A percentile compares a stretch with the other conserved stretches of the same genome.
phyloP scores from a whole-genome alignment of 2,888 invertebrate genomes.

The Nomada lathburiana region DNA sequence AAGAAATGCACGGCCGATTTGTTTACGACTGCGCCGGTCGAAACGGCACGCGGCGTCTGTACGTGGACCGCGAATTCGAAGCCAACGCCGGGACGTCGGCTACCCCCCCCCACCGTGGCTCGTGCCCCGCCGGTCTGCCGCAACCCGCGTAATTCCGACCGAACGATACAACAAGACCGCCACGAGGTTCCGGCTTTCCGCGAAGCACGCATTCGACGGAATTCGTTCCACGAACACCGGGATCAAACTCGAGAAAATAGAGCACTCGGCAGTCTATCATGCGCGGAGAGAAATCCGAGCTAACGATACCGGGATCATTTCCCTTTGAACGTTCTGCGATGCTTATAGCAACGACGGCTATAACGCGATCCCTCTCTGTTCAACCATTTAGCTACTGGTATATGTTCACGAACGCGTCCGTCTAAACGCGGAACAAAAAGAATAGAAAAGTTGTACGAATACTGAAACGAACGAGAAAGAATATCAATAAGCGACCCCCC shows the following conservation, averaged over 20 bases:
- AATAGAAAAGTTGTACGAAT: too few relatives aligned
- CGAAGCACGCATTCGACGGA: conserved; percentile 43
- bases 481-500: too few relatives aligned
- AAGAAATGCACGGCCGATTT: conserved; percentile 40
- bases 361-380: not conserved
- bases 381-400: too few relatives aligned
- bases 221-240: conserved; percentile 46
- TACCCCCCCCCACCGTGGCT: too few relatives aligned
- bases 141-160: conserved; percentile 37
- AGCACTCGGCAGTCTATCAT: not conserved
- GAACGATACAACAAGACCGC: conserved; percentile 41
- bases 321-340: not conserved
- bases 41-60: not conserved
- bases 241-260: conserved; percentile 39
- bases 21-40: conserved; percentile 40
- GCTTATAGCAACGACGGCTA: not conserved
- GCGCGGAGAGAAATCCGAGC: not conserved
- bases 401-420: too few relatives aligned
- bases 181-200: conserved; percentile 49
- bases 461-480: too few relatives aligned
- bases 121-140: not conserved
- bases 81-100: conserved; percentile 34
- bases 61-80: conserved; percentile 19
- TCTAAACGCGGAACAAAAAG: too few relatives aligned
- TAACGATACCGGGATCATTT: not conserved